Evolutionary conservation across 1,140 invertebrate genomes (phyloP).

Genomic region (Cyphomyrmex costatus): DNA sequence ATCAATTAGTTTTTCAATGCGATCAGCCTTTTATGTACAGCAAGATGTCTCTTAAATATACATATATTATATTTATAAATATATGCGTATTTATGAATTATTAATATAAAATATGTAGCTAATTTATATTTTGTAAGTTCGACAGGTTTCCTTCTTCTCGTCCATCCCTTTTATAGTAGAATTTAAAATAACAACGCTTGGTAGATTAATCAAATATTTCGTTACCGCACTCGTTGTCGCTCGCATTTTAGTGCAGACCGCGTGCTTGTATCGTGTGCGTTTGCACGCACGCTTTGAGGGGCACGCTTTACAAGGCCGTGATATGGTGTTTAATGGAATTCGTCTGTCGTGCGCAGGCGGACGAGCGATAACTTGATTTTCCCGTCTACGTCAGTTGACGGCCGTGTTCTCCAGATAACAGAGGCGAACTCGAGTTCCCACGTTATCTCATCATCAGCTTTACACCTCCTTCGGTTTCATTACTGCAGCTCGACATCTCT

Average conservation of each 20-base stretch:
- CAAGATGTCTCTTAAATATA: neutral
- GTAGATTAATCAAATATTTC: slow-evolving; percentile 36
- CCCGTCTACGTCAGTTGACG: slow-evolving; percentile 36
- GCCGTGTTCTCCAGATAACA: slow-evolving; percentile 46
- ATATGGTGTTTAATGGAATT: slow-evolving; percentile 48
- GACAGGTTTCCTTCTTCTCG: neutral
- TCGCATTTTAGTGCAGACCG: neutral
- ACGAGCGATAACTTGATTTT: slow-evolving; percentile 56
- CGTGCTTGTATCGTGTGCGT: neutral
- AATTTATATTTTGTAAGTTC: neutral
- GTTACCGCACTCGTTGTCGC: slow-evolving; percentile 24
- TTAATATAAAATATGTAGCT: neutral
- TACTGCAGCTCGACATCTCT: neutral
- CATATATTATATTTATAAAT: too few relatives aligned
- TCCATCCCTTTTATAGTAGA: neutral
- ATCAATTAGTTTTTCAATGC: neutral
- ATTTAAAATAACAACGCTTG: neutral
- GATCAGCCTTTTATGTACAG: neutral
- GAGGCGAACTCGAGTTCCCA: slow-evolving; percentile 27
- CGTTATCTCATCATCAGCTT: slow-evolving; percentile 37
- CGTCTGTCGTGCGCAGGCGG: slow-evolving; percentile 28
- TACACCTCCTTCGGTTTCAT: neutral
- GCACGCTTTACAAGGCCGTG: slow-evolving; percentile 36
- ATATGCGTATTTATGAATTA: neutral
- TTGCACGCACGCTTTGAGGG: slow-evolving; percentile 15